Conservation (phyloP, 2,888 invertebrate genomes). For the Limenitis camilla region DNA sequence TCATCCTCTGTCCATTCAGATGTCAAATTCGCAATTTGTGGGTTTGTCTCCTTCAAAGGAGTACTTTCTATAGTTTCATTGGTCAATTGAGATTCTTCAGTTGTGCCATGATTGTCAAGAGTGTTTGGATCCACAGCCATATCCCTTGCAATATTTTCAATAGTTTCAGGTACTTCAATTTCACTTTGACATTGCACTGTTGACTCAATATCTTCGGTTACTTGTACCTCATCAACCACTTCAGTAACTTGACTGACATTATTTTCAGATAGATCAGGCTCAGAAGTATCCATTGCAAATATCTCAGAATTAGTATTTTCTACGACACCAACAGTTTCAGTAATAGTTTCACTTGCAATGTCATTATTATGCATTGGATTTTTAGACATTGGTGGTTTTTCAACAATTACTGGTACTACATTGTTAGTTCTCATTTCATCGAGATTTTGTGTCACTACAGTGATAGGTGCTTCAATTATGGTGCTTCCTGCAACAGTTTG, state of each 20-base stretch:
- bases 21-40: slow-evolving; percentile 43
- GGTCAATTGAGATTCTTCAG: slow-evolving; percentile 1
- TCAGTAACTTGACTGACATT: not conserved
- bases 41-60: slow-evolving; percentile 28
- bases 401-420: slow-evolving; percentile 1
- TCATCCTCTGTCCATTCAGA: slow-evolving; percentile 63
- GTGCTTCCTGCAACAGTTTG: too few relatives aligned
- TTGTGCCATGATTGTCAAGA: not conserved
- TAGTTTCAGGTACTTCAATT: slow-evolving; percentile 23
- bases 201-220: not conserved
- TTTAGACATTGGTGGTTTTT: not conserved
- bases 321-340: not conserved
- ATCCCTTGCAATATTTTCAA: slow-evolving; percentile 24
- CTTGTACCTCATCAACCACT: not conserved
- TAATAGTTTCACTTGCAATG: not conserved
- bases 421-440: not conserved
- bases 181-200: not conserved
- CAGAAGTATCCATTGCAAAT: too few relatives aligned
- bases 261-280: not conserved
- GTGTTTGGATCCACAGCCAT: slow-evolving; percentile 15
- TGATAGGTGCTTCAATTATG: too few relatives aligned
- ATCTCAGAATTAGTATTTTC: too few relatives aligned
- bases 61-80: slow-evolving; percentile 3
- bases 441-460: too few relatives aligned
- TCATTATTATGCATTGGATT: not conserved